Evolutionary conservation across 2,797 vertebrate species (phyloP).

Genomic region (Poecilia velifera): DNA sequence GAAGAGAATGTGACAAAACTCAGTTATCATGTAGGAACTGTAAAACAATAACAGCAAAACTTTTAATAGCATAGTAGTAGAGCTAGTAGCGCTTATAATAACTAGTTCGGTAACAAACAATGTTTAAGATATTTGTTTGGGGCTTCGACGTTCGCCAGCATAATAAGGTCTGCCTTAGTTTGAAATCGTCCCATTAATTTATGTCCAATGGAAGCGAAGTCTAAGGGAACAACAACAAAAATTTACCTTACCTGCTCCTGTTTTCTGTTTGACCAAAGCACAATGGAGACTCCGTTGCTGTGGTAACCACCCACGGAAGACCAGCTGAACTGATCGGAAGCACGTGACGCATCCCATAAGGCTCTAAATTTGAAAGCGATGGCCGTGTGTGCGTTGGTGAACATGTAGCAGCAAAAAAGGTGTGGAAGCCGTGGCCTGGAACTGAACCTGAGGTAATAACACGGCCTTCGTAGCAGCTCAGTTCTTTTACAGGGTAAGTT

Average conservation of each 20-base stretch:
- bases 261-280: neutral
- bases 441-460: neutral
- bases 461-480: neutral
- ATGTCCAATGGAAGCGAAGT: neutral
- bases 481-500: neutral
- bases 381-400: neutral
- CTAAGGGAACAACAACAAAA: neutral
- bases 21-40: neutral
- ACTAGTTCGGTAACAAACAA: neutral
- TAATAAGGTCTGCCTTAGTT: neutral
- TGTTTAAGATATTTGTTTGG: neutral
- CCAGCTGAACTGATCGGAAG: slow-evolving; percentile 35
- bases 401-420: slow-evolving; percentile 9
- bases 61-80: too few relatives aligned
- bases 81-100: neutral
- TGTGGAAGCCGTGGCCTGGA: slow-evolving; percentile 9
- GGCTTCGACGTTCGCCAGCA: neutral
- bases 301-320: slow-evolving; percentile 43
- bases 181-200: neutral
- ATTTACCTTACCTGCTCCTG: slow-evolving; percentile 46
- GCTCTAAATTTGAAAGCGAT: slow-evolving; percentile 78
- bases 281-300: slow-evolving; percentile 28
- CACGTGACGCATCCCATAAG: slow-evolving; percentile 41
- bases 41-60: neutral
- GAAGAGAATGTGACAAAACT: neutral